Percentiles rank a stretch among this genome's conserved stretches.
Conservation (phyloP, 1,140 invertebrate genomes). For the Eupeodes corollae region DNA sequence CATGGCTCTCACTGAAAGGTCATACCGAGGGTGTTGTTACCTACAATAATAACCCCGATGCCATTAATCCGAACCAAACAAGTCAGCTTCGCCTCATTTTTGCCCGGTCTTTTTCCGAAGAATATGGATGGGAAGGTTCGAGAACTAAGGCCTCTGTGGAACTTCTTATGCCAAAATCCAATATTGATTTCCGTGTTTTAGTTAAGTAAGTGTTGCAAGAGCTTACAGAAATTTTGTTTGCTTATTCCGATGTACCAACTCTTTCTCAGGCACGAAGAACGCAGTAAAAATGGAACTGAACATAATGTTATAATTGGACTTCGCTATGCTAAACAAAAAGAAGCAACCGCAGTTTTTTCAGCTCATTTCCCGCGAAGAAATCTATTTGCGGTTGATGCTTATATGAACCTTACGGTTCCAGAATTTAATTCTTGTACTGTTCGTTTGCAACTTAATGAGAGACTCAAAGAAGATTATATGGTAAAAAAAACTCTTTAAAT, state of each 20-base stretch:
- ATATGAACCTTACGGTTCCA: conserved; percentile 49
- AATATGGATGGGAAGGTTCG: conserved; percentile 22
- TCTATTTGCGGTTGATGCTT: conserved; percentile 45
- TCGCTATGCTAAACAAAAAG: conserved; percentile 43
- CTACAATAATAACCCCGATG: conserved; percentile 28
- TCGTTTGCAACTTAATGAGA: conserved; percentile 45
- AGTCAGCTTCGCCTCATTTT: conserved; percentile 44
- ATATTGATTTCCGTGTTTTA: conserved; percentile 37
- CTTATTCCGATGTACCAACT: not conserved
- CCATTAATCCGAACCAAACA: conserved; percentile 42
- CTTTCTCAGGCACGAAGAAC: conserved; percentile 25
- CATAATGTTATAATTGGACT: conserved; percentile 33
- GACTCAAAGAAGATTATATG: conserved; percentile 44
- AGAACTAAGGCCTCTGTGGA: conserved; percentile 32
- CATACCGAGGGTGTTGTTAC: conserved; percentile 28
- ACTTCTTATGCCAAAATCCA: conserved; percentile 31
- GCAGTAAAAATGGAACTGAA: conserved; percentile 33
- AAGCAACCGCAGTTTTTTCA: conserved; percentile 44
- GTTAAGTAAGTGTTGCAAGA: conserved; percentile 26
- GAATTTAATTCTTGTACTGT: conserved; percentile 48
- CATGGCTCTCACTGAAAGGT: conserved; percentile 26
- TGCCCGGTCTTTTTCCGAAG: conserved; percentile 41
- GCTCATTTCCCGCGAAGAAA: conserved; percentile 42
- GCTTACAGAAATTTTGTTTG: not conserved
- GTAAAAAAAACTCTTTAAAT: conserved; percentile 22